Conservation (phyloP, 2,113 vertebrate genomes). For the Terrapene triunguis region DNA sequence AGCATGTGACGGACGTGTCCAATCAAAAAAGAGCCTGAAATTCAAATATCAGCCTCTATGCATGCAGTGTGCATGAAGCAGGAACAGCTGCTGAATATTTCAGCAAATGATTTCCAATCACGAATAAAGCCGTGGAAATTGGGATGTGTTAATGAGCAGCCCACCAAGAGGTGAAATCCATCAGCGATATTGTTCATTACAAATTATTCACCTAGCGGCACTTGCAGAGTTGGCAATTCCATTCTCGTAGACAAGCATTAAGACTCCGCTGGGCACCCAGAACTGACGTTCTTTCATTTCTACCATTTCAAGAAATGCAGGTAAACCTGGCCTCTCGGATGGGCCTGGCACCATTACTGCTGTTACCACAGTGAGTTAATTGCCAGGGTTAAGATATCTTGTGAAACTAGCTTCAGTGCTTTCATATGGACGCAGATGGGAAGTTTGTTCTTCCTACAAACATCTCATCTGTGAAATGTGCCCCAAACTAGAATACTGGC, state of each 20-base stretch:
- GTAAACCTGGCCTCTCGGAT: not conserved
- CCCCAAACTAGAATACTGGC: constrained; percentile 24
- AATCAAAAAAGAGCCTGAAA: not conserved
- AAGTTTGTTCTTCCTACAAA: constrained; percentile 58
- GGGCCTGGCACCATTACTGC: not conserved
- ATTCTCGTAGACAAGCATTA: constrained; percentile 1
- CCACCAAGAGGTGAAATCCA: constrained; percentile 47
- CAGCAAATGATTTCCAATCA: constrained; percentile 68
- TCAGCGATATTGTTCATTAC: constrained; percentile 53
- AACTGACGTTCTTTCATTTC: not conserved
- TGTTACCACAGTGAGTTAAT: not conserved
- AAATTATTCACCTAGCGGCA: constrained; percentile 68
- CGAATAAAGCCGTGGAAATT: constrained; percentile 24
- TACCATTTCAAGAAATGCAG: not conserved
- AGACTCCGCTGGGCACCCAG: not conserved
- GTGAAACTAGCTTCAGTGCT: constrained; percentile 36
- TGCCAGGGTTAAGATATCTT: not conserved
- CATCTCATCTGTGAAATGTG: constrained; percentile 41
- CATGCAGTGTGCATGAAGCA: constrained; percentile 48
- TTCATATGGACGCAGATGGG: constrained; percentile 1
- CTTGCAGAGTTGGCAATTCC: constrained; percentile 58
- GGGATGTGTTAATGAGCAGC: constrained; percentile 70
- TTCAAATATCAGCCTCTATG: constrained; percentile 59
- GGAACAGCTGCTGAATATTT: constrained; percentile 69
- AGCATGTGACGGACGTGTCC: not conserved